Conservation (phyloP, 2,113 vertebrate genomes). For the Psittacus erithacus region DNA sequence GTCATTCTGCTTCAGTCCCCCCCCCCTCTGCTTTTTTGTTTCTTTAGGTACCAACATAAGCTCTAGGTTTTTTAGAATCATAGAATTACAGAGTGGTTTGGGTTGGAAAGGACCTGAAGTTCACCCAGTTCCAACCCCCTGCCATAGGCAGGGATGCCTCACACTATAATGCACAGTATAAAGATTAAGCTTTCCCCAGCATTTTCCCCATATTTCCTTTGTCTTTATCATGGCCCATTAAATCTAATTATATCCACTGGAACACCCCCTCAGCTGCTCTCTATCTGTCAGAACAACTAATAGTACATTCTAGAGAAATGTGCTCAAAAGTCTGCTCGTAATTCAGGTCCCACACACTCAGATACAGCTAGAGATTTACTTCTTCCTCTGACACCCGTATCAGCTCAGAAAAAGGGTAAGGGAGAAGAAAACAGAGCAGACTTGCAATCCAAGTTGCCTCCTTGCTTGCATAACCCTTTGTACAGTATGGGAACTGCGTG, state of each 20-base stretch:
- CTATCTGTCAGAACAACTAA: not conserved
- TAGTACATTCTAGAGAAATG: not conserved
- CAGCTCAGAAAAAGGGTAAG: not conserved
- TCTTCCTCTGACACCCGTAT: not conserved
- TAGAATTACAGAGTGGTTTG: not conserved
- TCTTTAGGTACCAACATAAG: not conserved
- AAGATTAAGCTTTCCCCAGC: not conserved
- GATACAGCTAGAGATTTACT: not conserved
- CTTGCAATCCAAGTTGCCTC: not conserved
- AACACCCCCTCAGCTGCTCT: not conserved
- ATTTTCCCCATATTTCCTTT: not conserved
- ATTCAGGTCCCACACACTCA: not conserved
- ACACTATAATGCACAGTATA: not conserved
- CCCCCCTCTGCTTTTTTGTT: not conserved
- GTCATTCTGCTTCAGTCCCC: not conserved
- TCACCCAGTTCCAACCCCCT: not conserved
- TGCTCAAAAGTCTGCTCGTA: not conserved
- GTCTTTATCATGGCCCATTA: not conserved
- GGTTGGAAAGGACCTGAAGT: not conserved
- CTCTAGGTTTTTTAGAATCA: not conserved
- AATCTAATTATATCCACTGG: not conserved
- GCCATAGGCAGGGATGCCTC: not conserved
- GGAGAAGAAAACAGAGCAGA: not conserved
- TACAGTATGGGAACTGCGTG: not conserved
- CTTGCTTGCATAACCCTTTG: not conserved